Evolutionary conservation across 2,113 vertebrate genomes (phyloP), one percentile per base, ranked within the genome.

Genomic region (Tachysurus vachellii): DNA sequence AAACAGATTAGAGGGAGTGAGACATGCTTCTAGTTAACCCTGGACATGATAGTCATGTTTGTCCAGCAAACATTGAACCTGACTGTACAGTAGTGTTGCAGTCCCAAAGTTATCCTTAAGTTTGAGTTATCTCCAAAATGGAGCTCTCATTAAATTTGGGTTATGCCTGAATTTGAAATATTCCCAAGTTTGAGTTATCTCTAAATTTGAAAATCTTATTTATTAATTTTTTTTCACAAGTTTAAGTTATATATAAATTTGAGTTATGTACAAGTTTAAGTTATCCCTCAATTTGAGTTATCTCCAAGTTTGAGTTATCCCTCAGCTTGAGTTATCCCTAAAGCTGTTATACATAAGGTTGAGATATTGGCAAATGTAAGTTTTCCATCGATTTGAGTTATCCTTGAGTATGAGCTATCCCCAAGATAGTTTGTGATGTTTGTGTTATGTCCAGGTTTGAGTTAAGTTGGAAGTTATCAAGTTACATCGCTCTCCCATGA

Each of bases 1-100:
- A 12, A 92, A 90, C 89, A 92, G 90, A 88, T 44, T 11, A 26
- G 23, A 26, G 2, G 26, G 10, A 68, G 54, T 82, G 19, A 5
- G 17, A 53, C 19, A 66, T 31, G 36, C 16, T 59, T 80, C 31
- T 59, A 59, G 31, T 17, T 59, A 57, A 80, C 17, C n/a, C 76
- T 31, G 28, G 8, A 2, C n/a, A 57, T 57, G 8, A 79, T 79
- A 53, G 23, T 26, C 26, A 6, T 53, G 73, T n/a, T 77, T 9
- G 23, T 53, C 47, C 2, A 77, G 44, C 47, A 53, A 75, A 47
- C 36, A 3, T 7, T 75, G 3, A 75, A 44, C 44, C 71, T 53
- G 12, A n/a, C 1, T 50, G 5, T 16, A n/a, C 21, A 11, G 17
- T 17, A 44, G 4, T 70, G 31, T 19, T 42, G 31, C 7, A 42